phyloP scores from a whole-genome alignment of 2,888 invertebrate species.

The Cecidostiba fungosa region DNA sequence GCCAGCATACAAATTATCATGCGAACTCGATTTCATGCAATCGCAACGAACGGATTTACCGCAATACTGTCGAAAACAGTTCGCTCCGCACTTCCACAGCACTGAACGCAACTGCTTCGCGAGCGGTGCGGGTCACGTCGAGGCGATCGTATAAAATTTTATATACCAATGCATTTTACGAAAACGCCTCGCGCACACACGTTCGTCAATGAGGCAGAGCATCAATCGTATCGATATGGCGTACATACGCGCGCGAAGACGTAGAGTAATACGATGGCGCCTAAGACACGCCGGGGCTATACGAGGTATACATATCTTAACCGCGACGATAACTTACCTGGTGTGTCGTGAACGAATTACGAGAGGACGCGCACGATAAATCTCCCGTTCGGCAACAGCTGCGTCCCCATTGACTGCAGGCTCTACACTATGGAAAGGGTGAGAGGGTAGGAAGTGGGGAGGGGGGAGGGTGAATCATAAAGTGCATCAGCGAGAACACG shows the following conservation, averaged over 20 bases:
- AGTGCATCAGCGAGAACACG: slow-evolving; percentile 45
- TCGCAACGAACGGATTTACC: not conserved
- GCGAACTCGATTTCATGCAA: not conserved
- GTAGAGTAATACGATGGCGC: slow-evolving; percentile 22
- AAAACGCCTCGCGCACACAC: not conserved
- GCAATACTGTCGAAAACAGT: not conserved
- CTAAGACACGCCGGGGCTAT: not conserved
- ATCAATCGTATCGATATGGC: slow-evolving; percentile 46
- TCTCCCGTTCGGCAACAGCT: slow-evolving; percentile 63
- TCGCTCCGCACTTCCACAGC: not conserved
- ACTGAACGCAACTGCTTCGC: not conserved
- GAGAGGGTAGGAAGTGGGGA: not conserved
- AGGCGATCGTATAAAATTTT: slow-evolving; percentile 39
- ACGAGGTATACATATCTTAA: slow-evolving; percentile 55
- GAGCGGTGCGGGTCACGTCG: not conserved
- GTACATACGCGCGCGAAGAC: not conserved
- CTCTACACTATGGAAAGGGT: not conserved
- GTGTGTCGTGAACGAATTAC: slow-evolving; percentile 61
- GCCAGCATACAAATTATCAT: too few relatives aligned
- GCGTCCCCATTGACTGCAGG: slow-evolving; percentile 53
- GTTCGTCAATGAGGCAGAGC: slow-evolving; percentile 30
- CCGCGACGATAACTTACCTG: slow-evolving; percentile 58
- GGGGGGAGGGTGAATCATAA: slow-evolving; percentile 36
- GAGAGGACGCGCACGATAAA: slow-evolving; percentile 58
- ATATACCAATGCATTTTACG: slow-evolving; percentile 28